phyloP scores from a whole-genome alignment of 2,113 vertebrate genomes.

The Aramus guarauna region DNA sequence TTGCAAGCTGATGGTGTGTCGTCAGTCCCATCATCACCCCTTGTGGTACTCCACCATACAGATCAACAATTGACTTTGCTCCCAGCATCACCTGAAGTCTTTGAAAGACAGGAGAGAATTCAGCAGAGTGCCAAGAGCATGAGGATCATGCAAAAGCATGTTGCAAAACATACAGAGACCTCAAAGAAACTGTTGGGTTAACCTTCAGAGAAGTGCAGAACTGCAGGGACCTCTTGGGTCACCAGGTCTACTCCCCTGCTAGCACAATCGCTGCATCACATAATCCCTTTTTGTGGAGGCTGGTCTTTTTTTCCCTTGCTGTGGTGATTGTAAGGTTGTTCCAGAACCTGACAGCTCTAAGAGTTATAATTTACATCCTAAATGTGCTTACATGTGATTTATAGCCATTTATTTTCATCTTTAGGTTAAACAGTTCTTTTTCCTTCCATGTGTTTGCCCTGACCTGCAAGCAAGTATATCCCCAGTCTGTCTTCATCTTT shows the following conservation, averaged over 20 bases:
- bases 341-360: background rate
- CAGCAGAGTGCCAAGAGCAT: background rate
- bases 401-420: constrained; percentile 6
- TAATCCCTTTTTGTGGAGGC: background rate
- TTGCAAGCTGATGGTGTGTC: background rate
- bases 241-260: background rate
- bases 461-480: background rate
- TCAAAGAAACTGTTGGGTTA: background rate
- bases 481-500: background rate
- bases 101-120: background rate
- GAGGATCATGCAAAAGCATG: background rate
- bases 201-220: background rate
- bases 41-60: background rate
- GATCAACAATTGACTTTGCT: background rate
- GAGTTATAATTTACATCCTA: background rate
- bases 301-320: background rate
- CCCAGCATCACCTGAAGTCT: background rate
- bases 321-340: background rate
- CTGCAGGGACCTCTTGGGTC: background rate
- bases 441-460: background rate
- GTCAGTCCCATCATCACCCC: rapidly evolving
- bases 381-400: background rate
- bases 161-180: background rate
- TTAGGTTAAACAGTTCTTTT: background rate
- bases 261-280: background rate